Base-by-base conservation (phyloP, 1,140 invertebrate species). In the Nephila pilipes region DNA sequence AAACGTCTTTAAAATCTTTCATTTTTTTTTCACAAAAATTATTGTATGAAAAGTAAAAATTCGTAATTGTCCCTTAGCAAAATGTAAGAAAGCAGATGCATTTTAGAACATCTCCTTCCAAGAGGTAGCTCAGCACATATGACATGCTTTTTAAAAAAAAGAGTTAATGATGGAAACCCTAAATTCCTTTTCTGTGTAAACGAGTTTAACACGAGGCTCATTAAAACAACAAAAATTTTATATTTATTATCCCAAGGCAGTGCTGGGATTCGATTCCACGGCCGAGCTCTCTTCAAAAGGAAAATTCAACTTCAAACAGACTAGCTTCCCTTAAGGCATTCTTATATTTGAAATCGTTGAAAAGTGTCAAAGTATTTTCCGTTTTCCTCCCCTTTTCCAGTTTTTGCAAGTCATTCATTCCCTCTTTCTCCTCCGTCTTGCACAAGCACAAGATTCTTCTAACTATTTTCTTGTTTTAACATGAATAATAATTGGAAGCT, bases 351-450 rank as follows among this genome's bases (percentile, higher is more conserved):
- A 81, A 91, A 91, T 63, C 58, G 89, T 79, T 38, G 89, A 91
- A 83, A 83, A 91, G 89, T 91, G 89, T 91, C 89, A 91, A 91
- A 91, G 89, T 91, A 65, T 91, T 91, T 75, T 65, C 58, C 79
- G 46, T 25, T 14, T 60, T n/a, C 79, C 63, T 75, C 58, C n/a
- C 58, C 46, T 36, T 12, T 83, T 46, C n/a, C 14, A 54, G n/a
- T 91, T 63, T 91, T 46, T 88, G 25, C 55, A 46, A 69, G 10
- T 89, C 54, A 89, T 75, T 57, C 65, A 54, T 54, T 75, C 54
- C 16, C 46, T 25, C 79, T 81, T 83, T 36, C 14, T 25, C 18
- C 54, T 54, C 20, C 54, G 65, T 36, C 85, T 54, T 46, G 6
- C 46, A 1, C 22, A 1, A 22, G 16, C 58, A 18, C 20, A 20